phyloP scores from a whole-genome alignment of 2,113 vertebrate genomes.

The Corythoichthys haematopterus region DNA sequence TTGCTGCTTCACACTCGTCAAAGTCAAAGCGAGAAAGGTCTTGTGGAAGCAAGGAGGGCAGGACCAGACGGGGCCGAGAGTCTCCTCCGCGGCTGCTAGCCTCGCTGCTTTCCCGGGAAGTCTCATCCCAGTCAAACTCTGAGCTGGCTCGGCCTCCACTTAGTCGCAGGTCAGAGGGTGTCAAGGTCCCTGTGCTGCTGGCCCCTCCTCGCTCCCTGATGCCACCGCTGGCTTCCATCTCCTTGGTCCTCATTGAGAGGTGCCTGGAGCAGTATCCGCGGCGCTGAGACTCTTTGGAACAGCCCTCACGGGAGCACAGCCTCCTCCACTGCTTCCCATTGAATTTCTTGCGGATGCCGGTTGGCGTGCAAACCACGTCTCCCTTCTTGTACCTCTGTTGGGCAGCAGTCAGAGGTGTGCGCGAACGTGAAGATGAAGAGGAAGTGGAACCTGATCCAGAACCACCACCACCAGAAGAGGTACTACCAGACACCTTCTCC shows the following conservation, averaged over 20 bases:
- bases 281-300: slow-evolving; percentile 90
- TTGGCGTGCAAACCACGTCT: slow-evolving; percentile 89
- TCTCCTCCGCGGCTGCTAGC: slow-evolving; percentile 85
- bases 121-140: slow-evolving; percentile 89
- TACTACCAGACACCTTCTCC: slow-evolving; percentile 65
- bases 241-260: slow-evolving; percentile 93
- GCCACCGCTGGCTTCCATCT: slow-evolving; percentile 85
- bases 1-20: slow-evolving; percentile 88
- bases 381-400: slow-evolving; percentile 94
- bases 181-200: slow-evolving; percentile 74
- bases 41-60: slow-evolving; percentile 67
- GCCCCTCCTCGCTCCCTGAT: slow-evolving; percentile 75
- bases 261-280: slow-evolving; percentile 89
- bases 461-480: slow-evolving; percentile 41
- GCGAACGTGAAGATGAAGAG: slow-evolving; percentile 76
- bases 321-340: slow-evolving; percentile 92
- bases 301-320: slow-evolving; percentile 86
- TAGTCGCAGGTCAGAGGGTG: slow-evolving; percentile 71
- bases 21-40: slow-evolving; percentile 87
- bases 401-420: slow-evolving; percentile 81
- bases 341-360: slow-evolving; percentile 90
- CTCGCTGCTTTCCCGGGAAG: slow-evolving; percentile 81
- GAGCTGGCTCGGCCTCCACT: slow-evolving; percentile 73
- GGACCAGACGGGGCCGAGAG: slow-evolving; percentile 77
- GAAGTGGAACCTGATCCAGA: slow-evolving; percentile 65